These are phyloP conservation scores for Catostylus mosaicus DNA, from an alignment of 30 jellyfish, hydroid and myxozoan species.

Conservation along the genomic window DNA sequence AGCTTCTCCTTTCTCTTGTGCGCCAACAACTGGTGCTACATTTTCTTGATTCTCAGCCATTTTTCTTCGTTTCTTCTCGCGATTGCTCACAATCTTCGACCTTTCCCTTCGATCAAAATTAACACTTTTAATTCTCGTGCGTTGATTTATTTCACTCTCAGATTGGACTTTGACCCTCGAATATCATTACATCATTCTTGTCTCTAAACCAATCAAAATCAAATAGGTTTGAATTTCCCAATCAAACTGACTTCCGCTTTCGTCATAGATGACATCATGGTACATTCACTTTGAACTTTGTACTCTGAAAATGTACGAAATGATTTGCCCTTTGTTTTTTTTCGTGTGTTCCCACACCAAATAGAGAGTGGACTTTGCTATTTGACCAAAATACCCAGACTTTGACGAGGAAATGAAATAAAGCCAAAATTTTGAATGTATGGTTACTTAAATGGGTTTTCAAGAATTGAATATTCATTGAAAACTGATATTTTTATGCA, in stretches of 20 bases:
- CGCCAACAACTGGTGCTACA: not conserved
- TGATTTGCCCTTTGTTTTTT: too few species aligned
- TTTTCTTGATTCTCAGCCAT: slow-evolving; percentile 24
- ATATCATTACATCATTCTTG: not conserved
- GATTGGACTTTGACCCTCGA: slow-evolving; percentile 2
- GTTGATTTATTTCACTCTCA: not conserved
- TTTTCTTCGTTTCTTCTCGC: not conserved
- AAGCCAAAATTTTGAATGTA: too few species aligned
- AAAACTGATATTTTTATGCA: too few species aligned
- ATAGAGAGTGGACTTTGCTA: too few species aligned
- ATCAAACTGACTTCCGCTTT: not conserved
- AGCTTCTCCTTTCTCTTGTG: slow-evolving; percentile 35
- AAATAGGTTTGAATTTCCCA: not conserved
- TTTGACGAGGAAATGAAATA: too few species aligned
- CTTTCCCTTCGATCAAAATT: not conserved
- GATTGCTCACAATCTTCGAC: not conserved
- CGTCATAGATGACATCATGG: slow-evolving; percentile 1
- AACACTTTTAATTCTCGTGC: not conserved
- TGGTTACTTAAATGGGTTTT: too few species aligned
- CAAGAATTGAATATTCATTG: too few species aligned
- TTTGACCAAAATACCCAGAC: too few species aligned
- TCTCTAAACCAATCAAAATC: slow-evolving; percentile 1
- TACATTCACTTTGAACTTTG: too few species aligned
- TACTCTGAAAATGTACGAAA: too few species aligned
- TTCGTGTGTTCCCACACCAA: too few species aligned